phyloP scores from a whole-genome alignment of 2,888 invertebrate species.

The Cephus runcator region DNA sequence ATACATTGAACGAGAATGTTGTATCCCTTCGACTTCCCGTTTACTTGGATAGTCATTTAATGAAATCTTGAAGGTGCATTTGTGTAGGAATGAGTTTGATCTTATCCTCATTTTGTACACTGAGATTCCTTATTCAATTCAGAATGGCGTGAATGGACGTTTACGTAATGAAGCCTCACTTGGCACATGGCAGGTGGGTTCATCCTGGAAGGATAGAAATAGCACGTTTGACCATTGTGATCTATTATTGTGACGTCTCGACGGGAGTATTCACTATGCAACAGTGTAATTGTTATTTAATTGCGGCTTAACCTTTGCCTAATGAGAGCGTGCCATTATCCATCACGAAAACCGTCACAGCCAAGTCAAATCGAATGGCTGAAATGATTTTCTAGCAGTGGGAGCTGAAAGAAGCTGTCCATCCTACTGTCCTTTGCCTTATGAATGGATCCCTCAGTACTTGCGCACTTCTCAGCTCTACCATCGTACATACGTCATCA shows the following conservation, averaged over 20 bases:
- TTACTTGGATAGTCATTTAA: background rate
- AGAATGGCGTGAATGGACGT: background rate
- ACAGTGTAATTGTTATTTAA: conserved; percentile 20
- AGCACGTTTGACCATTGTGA: background rate
- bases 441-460: conserved; percentile 27
- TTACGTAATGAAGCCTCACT: background rate
- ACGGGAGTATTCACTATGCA: background rate
- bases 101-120: background rate
- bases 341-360: conserved; percentile 15
- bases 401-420: conserved; percentile 27
- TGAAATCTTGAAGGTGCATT: background rate
- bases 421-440: conserved; percentile 24
- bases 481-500: conserved; percentile 22
- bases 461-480: conserved; percentile 3
- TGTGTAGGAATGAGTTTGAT: background rate
- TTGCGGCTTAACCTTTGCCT: conserved; percentile 21
- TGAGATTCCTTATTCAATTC: background rate
- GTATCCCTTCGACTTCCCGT: background rate
- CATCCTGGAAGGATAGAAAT: background rate
- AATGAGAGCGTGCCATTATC: conserved; percentile 23
- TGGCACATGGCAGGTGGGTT: background rate
- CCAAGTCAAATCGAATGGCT: conserved; percentile 20
- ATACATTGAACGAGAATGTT: background rate
- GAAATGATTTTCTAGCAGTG: conserved; percentile 11
- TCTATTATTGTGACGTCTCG: background rate